These are phyloP conservation scores for Polydrusus pterygomalis DNA, from an alignment of 2,888 invertebrate species.

Conservation along the genomic window DNA sequence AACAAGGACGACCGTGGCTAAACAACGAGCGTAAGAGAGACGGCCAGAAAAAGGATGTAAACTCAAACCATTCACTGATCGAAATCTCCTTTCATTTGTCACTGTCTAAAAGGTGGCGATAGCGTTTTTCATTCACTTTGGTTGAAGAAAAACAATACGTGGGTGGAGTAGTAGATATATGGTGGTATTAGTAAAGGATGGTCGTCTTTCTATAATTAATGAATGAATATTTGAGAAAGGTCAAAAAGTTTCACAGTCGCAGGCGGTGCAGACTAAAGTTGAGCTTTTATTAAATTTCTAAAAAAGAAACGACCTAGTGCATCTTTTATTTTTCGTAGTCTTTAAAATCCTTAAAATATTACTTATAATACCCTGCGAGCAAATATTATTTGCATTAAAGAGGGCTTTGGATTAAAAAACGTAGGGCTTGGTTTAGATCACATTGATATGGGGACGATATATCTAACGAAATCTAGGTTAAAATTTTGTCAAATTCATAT, in stretches of 20 bases:
- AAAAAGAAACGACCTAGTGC: no score
- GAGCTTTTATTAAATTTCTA: neutral
- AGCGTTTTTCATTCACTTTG: slow-evolving; percentile 62
- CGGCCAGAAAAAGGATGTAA: slow-evolving; percentile 16
- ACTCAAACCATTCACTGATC: slow-evolving; percentile 78
- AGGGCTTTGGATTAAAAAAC: no score
- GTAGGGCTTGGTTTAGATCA: no score
- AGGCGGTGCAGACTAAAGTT: neutral
- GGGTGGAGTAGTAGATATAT: slow-evolving; percentile 36
- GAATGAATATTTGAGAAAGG: slow-evolving; percentile 26
- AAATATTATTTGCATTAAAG: no score
- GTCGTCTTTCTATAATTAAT: slow-evolving; percentile 29
- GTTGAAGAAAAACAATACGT: slow-evolving; percentile 24
- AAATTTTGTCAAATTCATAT: no score
- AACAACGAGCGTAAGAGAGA: neutral
- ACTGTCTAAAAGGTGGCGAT: slow-evolving; percentile 78
- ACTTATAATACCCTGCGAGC: no score
- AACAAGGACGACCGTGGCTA: neutral
- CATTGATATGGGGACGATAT: no score
- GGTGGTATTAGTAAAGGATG: slow-evolving; percentile 30
- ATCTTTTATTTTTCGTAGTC: no score
- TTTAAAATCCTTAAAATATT: no score
- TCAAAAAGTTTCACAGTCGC: neutral
- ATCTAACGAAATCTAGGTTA: no score
- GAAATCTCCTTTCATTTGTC: slow-evolving; percentile 86